phyloP scores from a whole-genome alignment of 2,888 invertebrate genomes.

The Tachina grossa region DNA sequence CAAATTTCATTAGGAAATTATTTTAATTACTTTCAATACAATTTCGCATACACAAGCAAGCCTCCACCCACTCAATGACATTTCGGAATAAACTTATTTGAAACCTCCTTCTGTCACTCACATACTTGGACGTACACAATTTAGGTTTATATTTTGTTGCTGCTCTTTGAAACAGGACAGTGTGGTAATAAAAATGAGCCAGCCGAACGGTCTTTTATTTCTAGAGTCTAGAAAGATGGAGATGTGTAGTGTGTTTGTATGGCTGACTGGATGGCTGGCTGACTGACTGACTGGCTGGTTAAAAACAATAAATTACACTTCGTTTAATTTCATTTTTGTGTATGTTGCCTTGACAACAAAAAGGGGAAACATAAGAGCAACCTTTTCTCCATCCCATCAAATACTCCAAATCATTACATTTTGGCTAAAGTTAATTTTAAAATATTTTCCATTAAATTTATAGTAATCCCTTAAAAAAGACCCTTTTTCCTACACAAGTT shows the following conservation, averaged over 20 bases:
- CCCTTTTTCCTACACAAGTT: constrained; percentile 8
- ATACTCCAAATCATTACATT: constrained; percentile 7
- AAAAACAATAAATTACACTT: constrained; percentile 59
- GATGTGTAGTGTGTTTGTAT: constrained; percentile 1
- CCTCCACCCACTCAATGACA: constrained; percentile 2
- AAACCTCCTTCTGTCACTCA: constrained; percentile 2
- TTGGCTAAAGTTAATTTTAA: constrained; percentile 60
- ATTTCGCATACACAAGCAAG: constrained; percentile 2
- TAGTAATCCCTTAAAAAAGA: constrained; percentile 42
- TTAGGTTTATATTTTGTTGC: constrained; percentile 1
- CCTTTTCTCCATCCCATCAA: constrained; percentile 8
- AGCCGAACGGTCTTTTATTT: constrained; percentile 23
- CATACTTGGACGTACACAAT: background rate
- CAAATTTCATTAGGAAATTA: constrained; percentile 50
- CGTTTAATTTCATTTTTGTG: constrained; percentile 52
- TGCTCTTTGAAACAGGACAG: constrained; percentile 38
- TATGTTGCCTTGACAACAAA: background rate
- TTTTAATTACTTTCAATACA: constrained; percentile 63
- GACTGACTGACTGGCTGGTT: background rate
- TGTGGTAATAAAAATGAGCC: constrained; percentile 50
- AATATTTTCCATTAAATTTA: constrained; percentile 66
- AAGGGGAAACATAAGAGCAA: background rate
- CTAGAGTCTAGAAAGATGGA: constrained; percentile 4
- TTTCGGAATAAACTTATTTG: constrained; percentile 9
- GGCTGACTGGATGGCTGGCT: constrained; percentile 23